phyloP scores from a whole-genome alignment of 2,113 vertebrate genomes.

The Chitala chitala region DNA sequence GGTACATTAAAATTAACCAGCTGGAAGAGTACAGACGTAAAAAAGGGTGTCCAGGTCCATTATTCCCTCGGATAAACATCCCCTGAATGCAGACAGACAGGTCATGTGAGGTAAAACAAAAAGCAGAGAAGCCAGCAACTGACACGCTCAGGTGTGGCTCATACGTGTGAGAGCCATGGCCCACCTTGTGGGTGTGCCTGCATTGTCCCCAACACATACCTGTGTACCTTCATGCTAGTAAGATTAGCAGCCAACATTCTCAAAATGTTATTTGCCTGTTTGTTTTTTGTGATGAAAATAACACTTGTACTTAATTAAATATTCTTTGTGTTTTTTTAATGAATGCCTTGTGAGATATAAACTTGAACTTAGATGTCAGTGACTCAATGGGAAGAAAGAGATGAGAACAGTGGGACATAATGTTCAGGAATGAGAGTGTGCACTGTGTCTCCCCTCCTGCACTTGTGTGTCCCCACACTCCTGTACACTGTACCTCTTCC shows the following conservation, averaged over 20 bases:
- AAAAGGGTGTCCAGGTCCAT: not conserved
- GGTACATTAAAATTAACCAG: not conserved
- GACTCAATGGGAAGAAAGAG: constrained; percentile 53
- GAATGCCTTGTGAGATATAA: not conserved
- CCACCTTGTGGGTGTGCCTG: constrained; percentile 42
- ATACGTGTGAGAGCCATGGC: too few species aligned
- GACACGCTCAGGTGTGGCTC: not conserved
- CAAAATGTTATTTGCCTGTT: constrained; percentile 21
- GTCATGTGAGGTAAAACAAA: constrained; percentile 33
- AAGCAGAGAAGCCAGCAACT: not conserved
- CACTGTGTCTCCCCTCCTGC: too few species aligned
- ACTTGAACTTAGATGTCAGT: constrained; percentile 38
- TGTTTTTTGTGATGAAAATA: constrained; percentile 30
- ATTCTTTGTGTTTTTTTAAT: not conserved
- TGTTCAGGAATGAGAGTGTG: not conserved
- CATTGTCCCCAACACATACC: constrained; percentile 56
- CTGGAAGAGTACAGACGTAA: too few species aligned
- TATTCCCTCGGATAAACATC: constrained; percentile 32
- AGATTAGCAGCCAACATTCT: constrained; percentile 48
- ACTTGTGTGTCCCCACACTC: too few species aligned
- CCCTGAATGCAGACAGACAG: constrained; percentile 53
- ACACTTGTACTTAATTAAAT: constrained; percentile 28
- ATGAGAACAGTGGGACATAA: constrained; percentile 56
- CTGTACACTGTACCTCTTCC: too few species aligned
- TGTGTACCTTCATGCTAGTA: constrained; percentile 62